phyloP scores from a whole-genome alignment of 2,797 vertebrate species.

The Melanotaenia boesemani region DNA sequence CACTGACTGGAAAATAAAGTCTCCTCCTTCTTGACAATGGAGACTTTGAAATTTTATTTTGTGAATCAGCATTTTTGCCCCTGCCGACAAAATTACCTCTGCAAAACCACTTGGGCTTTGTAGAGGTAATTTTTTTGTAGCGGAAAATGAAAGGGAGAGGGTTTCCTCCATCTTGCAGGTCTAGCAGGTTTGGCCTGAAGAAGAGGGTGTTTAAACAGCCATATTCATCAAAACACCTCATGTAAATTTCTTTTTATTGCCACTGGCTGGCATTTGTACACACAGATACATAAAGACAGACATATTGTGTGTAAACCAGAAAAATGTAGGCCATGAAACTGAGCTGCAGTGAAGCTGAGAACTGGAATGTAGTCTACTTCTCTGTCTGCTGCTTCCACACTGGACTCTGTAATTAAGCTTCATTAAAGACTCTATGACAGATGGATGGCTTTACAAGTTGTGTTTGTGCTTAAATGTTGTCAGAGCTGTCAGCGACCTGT shows the following conservation, averaged over 20 bases:
- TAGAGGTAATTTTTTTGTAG: slow-evolving; percentile 11
- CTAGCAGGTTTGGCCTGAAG: slow-evolving; percentile 64
- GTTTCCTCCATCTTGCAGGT: slow-evolving; percentile 66
- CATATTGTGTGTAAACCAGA: slow-evolving; percentile 17
- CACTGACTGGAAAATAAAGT: slow-evolving; percentile 62
- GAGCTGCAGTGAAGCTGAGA: slow-evolving; percentile 7
- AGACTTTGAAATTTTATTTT: slow-evolving; percentile 60
- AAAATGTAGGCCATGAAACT: not conserved
- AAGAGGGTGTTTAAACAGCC: slow-evolving; percentile 33
- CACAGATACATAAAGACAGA: slow-evolving; percentile 41
- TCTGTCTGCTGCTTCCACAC: slow-evolving; percentile 43
- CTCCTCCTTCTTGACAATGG: slow-evolving; percentile 56
- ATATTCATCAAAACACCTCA: slow-evolving; percentile 8
- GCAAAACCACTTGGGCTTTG: slow-evolving; percentile 40
- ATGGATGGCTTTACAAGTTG: slow-evolving; percentile 32
- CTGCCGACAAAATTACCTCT: slow-evolving; percentile 33
- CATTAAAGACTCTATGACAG: slow-evolving; percentile 54
- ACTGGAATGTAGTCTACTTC: slow-evolving; percentile 29
- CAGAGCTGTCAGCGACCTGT: slow-evolving; percentile 63
- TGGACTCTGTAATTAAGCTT: slow-evolving; percentile 56
- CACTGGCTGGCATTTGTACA: not conserved
- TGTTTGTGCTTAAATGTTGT: slow-evolving; percentile 49
- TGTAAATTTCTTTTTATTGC: slow-evolving; percentile 31
- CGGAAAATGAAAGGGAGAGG: slow-evolving; percentile 42
- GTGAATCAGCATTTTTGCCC: slow-evolving; percentile 60